phyloP scores from a whole-genome alignment of 1,140 invertebrate species.

The Meloidogyne chitwoodi region DNA sequence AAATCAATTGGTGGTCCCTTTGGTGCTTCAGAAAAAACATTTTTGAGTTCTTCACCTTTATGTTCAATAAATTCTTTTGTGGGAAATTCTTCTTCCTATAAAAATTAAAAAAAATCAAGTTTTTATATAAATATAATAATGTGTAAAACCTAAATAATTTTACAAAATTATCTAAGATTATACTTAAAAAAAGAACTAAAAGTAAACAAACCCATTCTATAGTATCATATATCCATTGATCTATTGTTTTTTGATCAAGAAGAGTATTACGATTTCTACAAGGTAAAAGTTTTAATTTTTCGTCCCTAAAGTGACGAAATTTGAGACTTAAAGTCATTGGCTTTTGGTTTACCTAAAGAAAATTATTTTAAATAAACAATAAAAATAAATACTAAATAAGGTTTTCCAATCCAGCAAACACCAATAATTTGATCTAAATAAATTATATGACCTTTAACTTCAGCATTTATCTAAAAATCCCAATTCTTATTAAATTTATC shows the following conservation, averaged over 20 bases:
- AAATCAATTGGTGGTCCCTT: conserved; percentile 8
- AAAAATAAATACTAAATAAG: neutral
- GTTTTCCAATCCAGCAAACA: neutral
- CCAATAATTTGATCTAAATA: conserved; percentile 15
- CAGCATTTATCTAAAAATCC: neutral
- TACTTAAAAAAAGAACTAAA: too few relatives aligned
- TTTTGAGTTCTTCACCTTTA: neutral
- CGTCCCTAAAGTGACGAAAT: conserved; percentile 15
- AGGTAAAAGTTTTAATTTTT: conserved; percentile 7
- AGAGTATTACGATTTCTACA: neutral
- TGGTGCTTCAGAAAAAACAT: conserved; percentile 4
- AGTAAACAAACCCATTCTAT: neutral
- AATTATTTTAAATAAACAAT: neutral
- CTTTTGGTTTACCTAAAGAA: neutral
- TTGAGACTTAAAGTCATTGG: conserved; percentile 5
- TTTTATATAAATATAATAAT: neutral
- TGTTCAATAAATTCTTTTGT: neutral
- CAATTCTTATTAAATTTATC: neutral
- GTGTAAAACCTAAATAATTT: too few relatives aligned
- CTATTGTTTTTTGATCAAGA: neutral
- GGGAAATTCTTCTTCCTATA: conserved; percentile 3
- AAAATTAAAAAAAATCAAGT: neutral
- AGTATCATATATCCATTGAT: conserved; percentile 8
- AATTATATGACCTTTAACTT: neutral
- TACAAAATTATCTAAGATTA: too few relatives aligned